phyloP scores from a whole-genome alignment of 2,113 vertebrate genomes.

The Chlorocebus sabaeus region DNA sequence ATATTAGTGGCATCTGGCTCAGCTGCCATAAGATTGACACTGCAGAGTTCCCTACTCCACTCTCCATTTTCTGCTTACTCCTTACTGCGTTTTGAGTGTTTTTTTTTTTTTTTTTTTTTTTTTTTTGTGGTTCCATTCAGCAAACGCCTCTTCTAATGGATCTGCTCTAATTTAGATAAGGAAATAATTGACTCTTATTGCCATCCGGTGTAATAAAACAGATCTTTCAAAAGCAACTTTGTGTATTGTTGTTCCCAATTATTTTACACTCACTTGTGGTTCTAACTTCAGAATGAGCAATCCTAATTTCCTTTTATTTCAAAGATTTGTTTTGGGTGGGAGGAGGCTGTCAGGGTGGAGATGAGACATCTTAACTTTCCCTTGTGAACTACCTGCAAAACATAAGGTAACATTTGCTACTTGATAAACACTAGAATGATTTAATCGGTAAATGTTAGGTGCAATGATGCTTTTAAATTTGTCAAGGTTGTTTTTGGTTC shows the following conservation, averaged over 20 bases:
- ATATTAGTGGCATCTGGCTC: background rate
- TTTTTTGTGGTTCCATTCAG: background rate
- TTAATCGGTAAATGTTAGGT: background rate
- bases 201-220: background rate
- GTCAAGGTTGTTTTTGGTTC: background rate
- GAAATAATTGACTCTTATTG: background rate
- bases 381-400: background rate
- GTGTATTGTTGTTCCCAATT: background rate
- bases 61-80: background rate
- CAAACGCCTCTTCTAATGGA: background rate
- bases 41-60: background rate
- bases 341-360: background rate
- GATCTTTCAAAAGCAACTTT: background rate
- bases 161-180: background rate
- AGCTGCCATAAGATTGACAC: background rate
- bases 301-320: background rate
- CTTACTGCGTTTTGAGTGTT: background rate
- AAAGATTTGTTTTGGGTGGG: background rate
- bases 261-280: background rate
- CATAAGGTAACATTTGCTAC: background rate
- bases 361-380: accelerated
- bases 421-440: background rate
- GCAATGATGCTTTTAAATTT: background rate
- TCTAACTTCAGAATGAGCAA: background rate
- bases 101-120: background rate